Conservation (phyloP, 2,113 vertebrate genomes). For the Lanius ludovicianus region DNA sequence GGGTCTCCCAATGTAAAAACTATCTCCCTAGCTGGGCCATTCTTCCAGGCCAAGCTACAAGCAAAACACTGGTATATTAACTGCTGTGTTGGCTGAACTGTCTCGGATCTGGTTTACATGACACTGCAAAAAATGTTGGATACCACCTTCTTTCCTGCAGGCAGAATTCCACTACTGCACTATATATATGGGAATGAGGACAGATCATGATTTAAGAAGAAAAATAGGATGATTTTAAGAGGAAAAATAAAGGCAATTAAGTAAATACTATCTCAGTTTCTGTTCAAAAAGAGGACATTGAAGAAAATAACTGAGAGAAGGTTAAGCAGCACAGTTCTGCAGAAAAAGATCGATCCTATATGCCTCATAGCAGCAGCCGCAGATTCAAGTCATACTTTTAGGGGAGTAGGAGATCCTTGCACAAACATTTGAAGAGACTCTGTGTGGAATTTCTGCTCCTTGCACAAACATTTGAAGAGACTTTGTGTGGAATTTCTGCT, state of each 20-base stretch:
- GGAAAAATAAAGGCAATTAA: not conserved
- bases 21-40: not conserved
- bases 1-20: not conserved
- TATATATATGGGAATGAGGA: not conserved
- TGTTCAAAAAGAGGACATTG: not conserved
- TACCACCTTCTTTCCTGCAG: not conserved
- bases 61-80: slow-evolving; percentile 12
- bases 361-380: accelerated
- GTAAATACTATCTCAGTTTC: not conserved
- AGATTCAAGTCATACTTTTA: not conserved
- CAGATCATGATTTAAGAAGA: not conserved
- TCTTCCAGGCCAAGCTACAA: slow-evolving; percentile 18
- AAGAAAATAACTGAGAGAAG: not conserved
- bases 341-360: not conserved
- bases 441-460: not conserved
- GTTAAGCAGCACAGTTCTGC: not conserved
- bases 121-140: not conserved
- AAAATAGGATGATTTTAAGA: not conserved
- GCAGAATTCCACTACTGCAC: not conserved
- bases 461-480: not conserved
- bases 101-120: not conserved
- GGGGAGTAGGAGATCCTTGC: not conserved
- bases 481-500: not conserved
- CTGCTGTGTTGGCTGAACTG: slow-evolving; percentile 6
- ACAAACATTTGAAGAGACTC: not conserved